Base-by-base conservation (phyloP, 2,797 vertebrate species). In the Iguana delicatissima region DNA sequence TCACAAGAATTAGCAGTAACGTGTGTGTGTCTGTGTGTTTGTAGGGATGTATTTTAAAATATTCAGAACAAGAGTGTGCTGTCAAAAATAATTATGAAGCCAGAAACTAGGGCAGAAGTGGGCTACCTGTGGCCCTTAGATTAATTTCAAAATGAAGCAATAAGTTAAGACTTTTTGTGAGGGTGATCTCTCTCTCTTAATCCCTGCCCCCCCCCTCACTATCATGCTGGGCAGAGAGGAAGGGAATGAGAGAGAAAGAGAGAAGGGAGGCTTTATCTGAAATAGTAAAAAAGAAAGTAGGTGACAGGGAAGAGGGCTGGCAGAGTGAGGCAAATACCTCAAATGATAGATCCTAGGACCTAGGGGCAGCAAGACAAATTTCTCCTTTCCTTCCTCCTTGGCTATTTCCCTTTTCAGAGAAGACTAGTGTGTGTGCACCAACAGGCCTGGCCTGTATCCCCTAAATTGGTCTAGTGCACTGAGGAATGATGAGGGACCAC, bases 11-110 rank as follows among this genome's bases (percentile, higher is more conserved):
- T 73, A 6, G 73, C 38, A 20, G 42, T 77, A 64, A 83, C 62
- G 22, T 32, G 50, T 4, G 38, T 10, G 12, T 55, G 3, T 57
- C 1, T 26, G 26, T 67, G 12, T 67, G 22, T 69, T 20, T 46
- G 3, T 10, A 46, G n/a, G 50, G 14, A 74, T 3, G 67, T 29
- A 46, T 64, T 32, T 77, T 50, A 52, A 87, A 67, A 24, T 57
- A 69, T 64, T 38, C 26, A 52, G 59, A 83, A 87, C 52, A 35
- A 35, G 26, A 72, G n/a, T 69, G 46, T 73, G 35, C 57, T 22
- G 69, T 73, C 77, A 81, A 77, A 85, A 80, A 62, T 69, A 85
- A 85, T 67, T 80, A 81, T 6, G 62, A 76, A 77, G 73, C 35
- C 80, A 87, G 57, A 69, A 86, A 18, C 29, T 50, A 42, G 42